Base-by-base conservation (phyloP, 2,888 invertebrate species). In the Diarsia dahlii region DNA sequence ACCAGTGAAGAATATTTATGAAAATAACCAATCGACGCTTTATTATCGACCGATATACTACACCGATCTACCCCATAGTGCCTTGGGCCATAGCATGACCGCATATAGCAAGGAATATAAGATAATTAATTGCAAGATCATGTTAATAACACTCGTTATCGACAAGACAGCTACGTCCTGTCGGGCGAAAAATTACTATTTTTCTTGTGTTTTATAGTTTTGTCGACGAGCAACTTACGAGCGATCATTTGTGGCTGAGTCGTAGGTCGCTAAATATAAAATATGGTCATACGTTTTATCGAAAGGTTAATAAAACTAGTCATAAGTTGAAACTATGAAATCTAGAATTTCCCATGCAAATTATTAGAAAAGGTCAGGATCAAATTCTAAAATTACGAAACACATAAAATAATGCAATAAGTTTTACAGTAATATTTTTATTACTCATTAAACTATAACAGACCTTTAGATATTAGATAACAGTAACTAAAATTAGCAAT, bases 101-200 rank as follows among this genome's bases (percentile, higher is more conserved):
- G 73, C 64, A 76, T 71, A 73, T 18, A 74, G 72, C 60, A 68
- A 54, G 28, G 52, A 71, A 84, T 66, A 76, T 77, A 76, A 28
- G 85, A 88, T 89, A 92, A 92, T 91, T 88, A 90, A 92, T 91
- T 87, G 89, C 88, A 83, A 88, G 87, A 91, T 89, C 90, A 91
- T 92, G 91, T 88, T 88, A 90, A 92, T 91, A 81, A 73, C 81
- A 87, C 89, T 90, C 87, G 88, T 89, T 91, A 91, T 89, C 89
- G 87, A 87, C 81, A 82, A 81, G 89, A 91, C 91, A 82, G 87
- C 81, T 71, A 82, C 89, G 89, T 91, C 91, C 90, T 90, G 91
- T 89, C 87, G 84, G 75, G 84, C 83, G 82, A 87, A 89, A 88
- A 88, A 86, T 83, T 81, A 71, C 63, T 46, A 81, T 84, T 81